Conservation (phyloP, 2,797 vertebrate genomes). For the Phrynocephalus guinanensis region DNA sequence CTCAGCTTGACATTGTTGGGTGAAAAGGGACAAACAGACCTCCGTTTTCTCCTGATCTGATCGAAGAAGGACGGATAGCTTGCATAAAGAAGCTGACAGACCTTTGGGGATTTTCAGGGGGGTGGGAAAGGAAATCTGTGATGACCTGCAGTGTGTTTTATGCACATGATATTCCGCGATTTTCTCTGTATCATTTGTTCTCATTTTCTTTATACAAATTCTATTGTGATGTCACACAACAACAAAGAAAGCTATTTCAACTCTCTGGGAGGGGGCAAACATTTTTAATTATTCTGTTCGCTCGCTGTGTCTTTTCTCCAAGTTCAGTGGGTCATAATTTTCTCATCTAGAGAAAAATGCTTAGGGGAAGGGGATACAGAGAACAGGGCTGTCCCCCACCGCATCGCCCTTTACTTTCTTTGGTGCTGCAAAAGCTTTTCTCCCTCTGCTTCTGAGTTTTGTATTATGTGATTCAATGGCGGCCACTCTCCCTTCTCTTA, state of each 20-base stretch:
- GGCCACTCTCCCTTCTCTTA: not conserved
- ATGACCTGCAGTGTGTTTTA: conserved; percentile 39
- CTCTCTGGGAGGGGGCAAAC: not conserved
- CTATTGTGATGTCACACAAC: conserved; percentile 44
- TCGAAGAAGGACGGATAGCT: not conserved
- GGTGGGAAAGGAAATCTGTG: not conserved
- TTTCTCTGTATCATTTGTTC: conserved; percentile 47
- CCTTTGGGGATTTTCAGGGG: conserved; percentile 40
- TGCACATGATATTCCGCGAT: conserved; percentile 54
- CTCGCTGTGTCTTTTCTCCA: conserved; percentile 32
- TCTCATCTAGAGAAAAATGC: rapidly evolving
- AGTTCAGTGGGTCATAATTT: conserved; percentile 24
- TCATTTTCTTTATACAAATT: conserved; percentile 63
- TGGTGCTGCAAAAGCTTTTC: conserved; percentile 43
- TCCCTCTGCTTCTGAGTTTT: conserved; percentile 41
- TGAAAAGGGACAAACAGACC: not conserved
- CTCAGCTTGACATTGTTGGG: too few species aligned
- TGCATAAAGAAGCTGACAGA: not conserved
- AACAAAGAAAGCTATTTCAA: conserved; percentile 55
- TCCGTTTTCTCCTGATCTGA: conserved; percentile 30
- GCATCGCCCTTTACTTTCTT: not conserved
- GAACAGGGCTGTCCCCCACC: conserved; percentile 7
- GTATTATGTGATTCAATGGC: conserved; percentile 36
- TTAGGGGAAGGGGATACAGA: not conserved
- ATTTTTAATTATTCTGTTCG: conserved; percentile 28